Evolutionary conservation across 2,113 vertebrate genomes (phyloP).

Genomic region (Brachionichthys hirsutus): DNA sequence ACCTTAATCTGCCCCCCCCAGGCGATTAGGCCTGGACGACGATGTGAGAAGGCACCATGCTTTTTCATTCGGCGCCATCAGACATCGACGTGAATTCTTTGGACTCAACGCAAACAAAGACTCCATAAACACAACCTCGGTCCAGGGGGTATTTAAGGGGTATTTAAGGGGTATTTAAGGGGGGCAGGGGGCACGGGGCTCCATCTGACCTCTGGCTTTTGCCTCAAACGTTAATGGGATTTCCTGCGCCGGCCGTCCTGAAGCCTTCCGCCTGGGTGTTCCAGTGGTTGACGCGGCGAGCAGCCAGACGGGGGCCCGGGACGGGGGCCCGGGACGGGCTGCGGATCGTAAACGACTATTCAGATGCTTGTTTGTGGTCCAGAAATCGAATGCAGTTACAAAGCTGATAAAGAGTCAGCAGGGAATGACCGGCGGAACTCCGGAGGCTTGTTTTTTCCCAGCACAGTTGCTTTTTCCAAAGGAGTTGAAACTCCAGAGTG

Average conservation of each 20-base stretch:
- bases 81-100: constrained; percentile 8
- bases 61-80: constrained; percentile 16
- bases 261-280: constrained; percentile 34
- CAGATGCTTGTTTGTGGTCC: too few relatives aligned
- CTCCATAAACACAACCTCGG: constrained; percentile 34
- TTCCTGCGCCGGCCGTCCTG: constrained; percentile 27
- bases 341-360: too few relatives aligned
- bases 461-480: too few relatives aligned
- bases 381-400: too few relatives aligned
- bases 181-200: constrained; percentile 10
- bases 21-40: too few relatives aligned
- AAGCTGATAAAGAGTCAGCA: too few relatives aligned
- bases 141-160: constrained; percentile 36
- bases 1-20: too few relatives aligned
- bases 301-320: too few relatives aligned
- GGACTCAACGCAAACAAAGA: constrained; percentile 45
- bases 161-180: constrained; percentile 15
- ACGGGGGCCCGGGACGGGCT: background rate
- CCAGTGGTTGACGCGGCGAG: background rate
- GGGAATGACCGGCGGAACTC: too few relatives aligned
- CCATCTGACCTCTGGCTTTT: constrained; percentile 11
- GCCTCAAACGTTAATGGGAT: constrained; percentile 18
- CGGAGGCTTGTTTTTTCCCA: too few relatives aligned
- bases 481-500: too few relatives aligned
- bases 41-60: constrained; percentile 31